Base-by-base conservation (phyloP, 2,888 invertebrate species). In the Timema podura region DNA sequence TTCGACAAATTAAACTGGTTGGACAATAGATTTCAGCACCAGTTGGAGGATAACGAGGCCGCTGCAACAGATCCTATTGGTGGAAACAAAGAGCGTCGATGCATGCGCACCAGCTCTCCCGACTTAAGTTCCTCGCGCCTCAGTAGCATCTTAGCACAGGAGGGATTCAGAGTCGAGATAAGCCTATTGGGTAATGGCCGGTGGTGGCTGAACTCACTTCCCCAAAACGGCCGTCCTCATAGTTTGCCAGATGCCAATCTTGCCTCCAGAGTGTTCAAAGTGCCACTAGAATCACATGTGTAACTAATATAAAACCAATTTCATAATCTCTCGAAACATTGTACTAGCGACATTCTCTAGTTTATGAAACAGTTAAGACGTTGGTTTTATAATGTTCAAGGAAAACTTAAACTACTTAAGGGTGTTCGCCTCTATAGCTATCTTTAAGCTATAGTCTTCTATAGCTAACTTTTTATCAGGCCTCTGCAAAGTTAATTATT, bases 1-100 rank as follows among this genome's bases (percentile, higher is more conserved):
- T 91, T 88, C 30, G 89, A 89, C 75, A 87, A 88, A 74, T 83
- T 88, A 30, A 84, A 85, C 64, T 86, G 85, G 85, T 76, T 84
- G 69, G 85, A 86, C 73, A 85, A 85, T 74, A 82, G 85, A 72
- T 76, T 83, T 66, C 83, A 85, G 74, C 80, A 82, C n/a, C 83
- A 84, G 73, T 48, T 67, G 46, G 72, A 73, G 44, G 74, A 73
- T 66, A 75, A 72, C 16, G 70, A 71, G 54, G 70, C 70, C n/a
- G 67, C 67, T 11, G 69, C 70, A 11, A 68, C 71, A 64, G 68
- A 70, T 9, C 67, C 70, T 45, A 68, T 68, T 11, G 59, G 69
- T 10, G 61, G 66, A 13, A 80, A 81, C 74, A 82, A 85, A 73
- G 85, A 85, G 74, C 82, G 85, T 71, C 76, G 85, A 72, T 82